A percentile compares a stretch with the other conserved stretches of the same genome.
These are phyloP conservation scores for Hippoglossus hippoglossus DNA, from an alignment of 2,797 vertebrate genomes.

Conservation along the genomic window DNA sequence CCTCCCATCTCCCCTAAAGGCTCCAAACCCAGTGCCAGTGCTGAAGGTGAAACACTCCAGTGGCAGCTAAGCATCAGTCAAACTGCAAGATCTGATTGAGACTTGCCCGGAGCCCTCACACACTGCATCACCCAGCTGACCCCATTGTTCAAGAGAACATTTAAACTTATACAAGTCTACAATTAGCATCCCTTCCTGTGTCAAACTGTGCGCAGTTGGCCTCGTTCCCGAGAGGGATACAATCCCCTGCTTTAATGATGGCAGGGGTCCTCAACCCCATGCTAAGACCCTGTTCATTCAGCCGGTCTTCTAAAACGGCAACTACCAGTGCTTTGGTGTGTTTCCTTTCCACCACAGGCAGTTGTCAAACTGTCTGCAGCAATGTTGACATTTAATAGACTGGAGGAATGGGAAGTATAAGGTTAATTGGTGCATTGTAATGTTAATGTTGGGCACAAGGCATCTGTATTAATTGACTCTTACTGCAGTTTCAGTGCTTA, in stretches of 20 bases:
- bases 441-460: neutral
- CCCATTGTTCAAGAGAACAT: constrained; percentile 35
- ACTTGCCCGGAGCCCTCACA: constrained; percentile 56
- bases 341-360: constrained; percentile 30
- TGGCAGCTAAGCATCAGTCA: constrained; percentile 64
- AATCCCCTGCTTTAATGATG: constrained; percentile 43
- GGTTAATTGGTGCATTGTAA: constrained; percentile 4
- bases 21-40: constrained; percentile 20
- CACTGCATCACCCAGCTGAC: constrained; percentile 47
- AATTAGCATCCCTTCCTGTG: constrained; percentile 37
- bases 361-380: constrained; percentile 34
- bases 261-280: constrained; percentile 29
- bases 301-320: constrained; percentile 31
- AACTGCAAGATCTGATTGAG: constrained; percentile 62
- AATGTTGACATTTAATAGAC: constrained; percentile 33
- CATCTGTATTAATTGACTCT: neutral
- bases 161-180: constrained; percentile 47
- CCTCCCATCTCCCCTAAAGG: constrained; percentile 41
- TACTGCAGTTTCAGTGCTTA: neutral
- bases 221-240: constrained; percentile 28
- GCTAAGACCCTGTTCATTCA: constrained; percentile 9
- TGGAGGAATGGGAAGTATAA: neutral
- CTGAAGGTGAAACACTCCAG: constrained; percentile 48
- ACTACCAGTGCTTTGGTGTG: constrained; percentile 11
- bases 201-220: constrained; percentile 33